Evolutionary conservation across 1,140 invertebrate species (phyloP), one percentile per base, ranked within the genome.

Genomic region (Achroia grisella): DNA sequence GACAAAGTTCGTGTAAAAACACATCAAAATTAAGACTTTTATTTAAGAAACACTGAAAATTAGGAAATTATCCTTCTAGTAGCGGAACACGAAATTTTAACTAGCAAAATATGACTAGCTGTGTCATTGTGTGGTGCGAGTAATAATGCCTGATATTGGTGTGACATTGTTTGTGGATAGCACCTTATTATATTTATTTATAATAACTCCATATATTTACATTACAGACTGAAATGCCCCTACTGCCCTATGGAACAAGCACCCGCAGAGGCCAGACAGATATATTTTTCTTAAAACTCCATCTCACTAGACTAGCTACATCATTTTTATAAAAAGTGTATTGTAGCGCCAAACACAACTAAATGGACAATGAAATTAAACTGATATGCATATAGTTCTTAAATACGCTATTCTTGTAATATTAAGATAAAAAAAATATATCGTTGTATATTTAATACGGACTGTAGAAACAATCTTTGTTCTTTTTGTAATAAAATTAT

Each of bases 241-340:
- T 99, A 99, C 79, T 99, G 98, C 71, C 98, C 98, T 4, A 92
- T 98, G 67, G 97, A 99, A 86, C 97, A 98, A 74, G 95, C 93
- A 75, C 94, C 96, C 29, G 89, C 93, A 44, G 97, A 99, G 76
- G 97, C 97, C 11, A 90, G 93, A 76, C 91, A 94, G 69, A 96
- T 99, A 71, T 93, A 93, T 73, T 98, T 99, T 89, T 98, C 79
- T 45, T 83, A 60, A 69, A 56, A 31, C 23, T 23, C 14, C 1
- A 14, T 17, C 8, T 17, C 35, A 17, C 15, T 37, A 10, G 17
- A 23, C n/a, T 28, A 37, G 17, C 17, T 12, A 44, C 10, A 43
- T 32, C 34, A 44, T 11, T 35, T 23, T 23, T n/a, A n/a, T n/a
- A n/a, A n/a, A 23, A 23, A 23, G 17, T 23, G 17, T 23, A 23